phyloP scores from a whole-genome alignment of 2,797 vertebrate species.

The Leuciscus waleckii region DNA sequence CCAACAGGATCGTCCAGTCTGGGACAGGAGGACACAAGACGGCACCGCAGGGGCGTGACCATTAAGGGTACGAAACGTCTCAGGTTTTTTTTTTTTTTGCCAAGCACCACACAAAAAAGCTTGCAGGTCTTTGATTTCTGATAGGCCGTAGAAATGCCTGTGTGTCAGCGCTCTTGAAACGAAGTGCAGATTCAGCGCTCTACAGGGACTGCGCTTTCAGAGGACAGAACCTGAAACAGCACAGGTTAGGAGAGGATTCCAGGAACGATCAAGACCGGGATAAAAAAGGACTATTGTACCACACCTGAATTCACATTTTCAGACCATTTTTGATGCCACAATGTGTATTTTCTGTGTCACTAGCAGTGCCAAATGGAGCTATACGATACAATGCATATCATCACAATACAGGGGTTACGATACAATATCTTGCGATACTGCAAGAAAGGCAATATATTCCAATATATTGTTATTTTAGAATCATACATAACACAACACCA shows the following conservation, averaged over 20 bases:
- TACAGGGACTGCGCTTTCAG: slow-evolving; percentile 24
- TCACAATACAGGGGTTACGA: no score
- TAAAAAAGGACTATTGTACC: slow-evolving; percentile 2
- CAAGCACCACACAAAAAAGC: slow-evolving; percentile 27
- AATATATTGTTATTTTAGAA: no score
- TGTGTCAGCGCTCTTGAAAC: slow-evolving; percentile 54
- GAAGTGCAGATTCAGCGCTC: slow-evolving; percentile 59
- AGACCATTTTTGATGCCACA: background rate
- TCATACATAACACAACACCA: no score
- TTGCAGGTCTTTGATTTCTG: slow-evolving; percentile 30
- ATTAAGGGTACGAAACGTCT: slow-evolving; percentile 14
- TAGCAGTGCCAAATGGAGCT: background rate
- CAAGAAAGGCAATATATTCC: no score
- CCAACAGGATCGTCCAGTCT: slow-evolving; percentile 20
- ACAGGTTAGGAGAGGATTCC: slow-evolving; percentile 5
- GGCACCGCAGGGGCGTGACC: slow-evolving; percentile 5
- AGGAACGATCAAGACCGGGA: background rate
- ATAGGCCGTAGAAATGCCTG: slow-evolving; percentile 38
- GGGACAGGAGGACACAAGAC: background rate
- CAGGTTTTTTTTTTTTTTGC: background rate
- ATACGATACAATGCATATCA: no score
- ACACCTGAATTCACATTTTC: background rate
- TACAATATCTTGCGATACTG: no score
- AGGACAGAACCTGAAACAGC: slow-evolving; percentile 24
- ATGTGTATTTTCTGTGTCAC: background rate